Percentiles rank a stretch among this genome's conserved stretches.
Evolutionary conservation across 2,888 invertebrate genomes (phyloP).

Genomic region (Autographa gamma): DNA sequence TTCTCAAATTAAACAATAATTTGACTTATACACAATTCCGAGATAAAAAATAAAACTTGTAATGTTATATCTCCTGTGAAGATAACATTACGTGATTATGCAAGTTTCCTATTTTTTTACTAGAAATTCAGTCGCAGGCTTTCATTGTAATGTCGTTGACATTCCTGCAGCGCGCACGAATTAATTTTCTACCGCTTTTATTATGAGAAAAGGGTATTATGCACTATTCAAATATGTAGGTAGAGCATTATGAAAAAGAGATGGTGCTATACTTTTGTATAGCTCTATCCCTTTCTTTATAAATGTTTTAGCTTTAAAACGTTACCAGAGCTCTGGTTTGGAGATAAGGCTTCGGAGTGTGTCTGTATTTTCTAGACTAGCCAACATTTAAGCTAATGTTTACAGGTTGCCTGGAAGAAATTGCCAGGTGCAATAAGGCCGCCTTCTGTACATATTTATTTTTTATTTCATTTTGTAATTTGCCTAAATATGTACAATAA

Average conservation of each 20-base stretch:
- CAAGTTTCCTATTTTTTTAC: constrained; percentile 16
- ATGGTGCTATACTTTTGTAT: background rate
- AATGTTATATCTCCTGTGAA: background rate
- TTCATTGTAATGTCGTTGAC: constrained; percentile 36
- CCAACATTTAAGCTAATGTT: constrained; percentile 27
- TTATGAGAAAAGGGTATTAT: constrained; percentile 23
- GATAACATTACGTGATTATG: constrained; percentile 4
- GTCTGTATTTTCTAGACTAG: constrained; percentile 23
- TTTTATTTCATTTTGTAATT: no score
- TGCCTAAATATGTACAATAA: no score
- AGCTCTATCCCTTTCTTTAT: constrained; percentile 4
- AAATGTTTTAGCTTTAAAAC: background rate
- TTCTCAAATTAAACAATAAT: no score
- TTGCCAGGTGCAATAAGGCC: no score
- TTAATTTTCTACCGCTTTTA: constrained; percentile 34
- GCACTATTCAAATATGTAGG: background rate
- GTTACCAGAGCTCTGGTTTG: background rate
- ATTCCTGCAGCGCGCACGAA: constrained; percentile 31
- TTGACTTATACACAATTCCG: no score
- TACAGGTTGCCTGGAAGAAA: background rate
- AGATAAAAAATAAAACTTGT: no score
- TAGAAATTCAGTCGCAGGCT: constrained; percentile 35
- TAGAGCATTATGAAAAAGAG: background rate
- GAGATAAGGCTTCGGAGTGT: constrained; percentile 21
- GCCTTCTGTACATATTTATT: no score